Base-by-base conservation (phyloP, 2,113 vertebrate genomes). In the Poeciliopsis turrubarensis region DNA sequence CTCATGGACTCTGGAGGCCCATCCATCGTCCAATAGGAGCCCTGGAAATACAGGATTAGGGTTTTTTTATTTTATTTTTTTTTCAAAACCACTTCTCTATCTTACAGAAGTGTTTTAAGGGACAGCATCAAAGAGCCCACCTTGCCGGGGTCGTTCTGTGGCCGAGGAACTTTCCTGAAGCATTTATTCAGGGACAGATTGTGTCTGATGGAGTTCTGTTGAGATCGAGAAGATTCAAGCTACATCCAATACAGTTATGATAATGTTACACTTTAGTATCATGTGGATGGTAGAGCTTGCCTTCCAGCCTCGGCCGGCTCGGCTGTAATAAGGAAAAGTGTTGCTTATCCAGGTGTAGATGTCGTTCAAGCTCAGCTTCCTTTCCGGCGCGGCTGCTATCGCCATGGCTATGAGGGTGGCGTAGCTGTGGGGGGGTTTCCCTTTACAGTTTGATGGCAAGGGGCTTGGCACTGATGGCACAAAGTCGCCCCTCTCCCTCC, bases 301-400 rank as follows among this genome's bases (percentile, higher is more conserved):
- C 95, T 99, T 99, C 98, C 98, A 99, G 31, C 98, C 98, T 19
- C 97, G 95, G 71, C 97, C 97, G 3, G 95, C 95, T 51, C 97
- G 95, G 91, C 95, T 96, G 86, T 99, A 99, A 80, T 97, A 97
- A 3, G 98, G 97, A 79, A 97, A 98, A 25, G 95, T 96, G 81
- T 98, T 95, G 26, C 97, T 98, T 93, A 99, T 99, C 97, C 98
- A 99, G 79, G 96, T 97, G 91, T 99, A 99, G 81, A 99, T 99
- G 90, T 99, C 97, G 34, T 97, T 99, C 75, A 99, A 90, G 0
- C 97, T 99, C 95, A 98, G 93, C 92, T 97, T 97, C 94, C 95
- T 96, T 90, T 96, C 96, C 5, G 96, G 96, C 10, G 97, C 96
- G 0, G 96, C 96, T 47, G 96, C 96, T 91, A 99, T 99, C 66